phyloP scores from a whole-genome alignment of 2,888 invertebrate genomes.

The Trachelus tabidus region DNA sequence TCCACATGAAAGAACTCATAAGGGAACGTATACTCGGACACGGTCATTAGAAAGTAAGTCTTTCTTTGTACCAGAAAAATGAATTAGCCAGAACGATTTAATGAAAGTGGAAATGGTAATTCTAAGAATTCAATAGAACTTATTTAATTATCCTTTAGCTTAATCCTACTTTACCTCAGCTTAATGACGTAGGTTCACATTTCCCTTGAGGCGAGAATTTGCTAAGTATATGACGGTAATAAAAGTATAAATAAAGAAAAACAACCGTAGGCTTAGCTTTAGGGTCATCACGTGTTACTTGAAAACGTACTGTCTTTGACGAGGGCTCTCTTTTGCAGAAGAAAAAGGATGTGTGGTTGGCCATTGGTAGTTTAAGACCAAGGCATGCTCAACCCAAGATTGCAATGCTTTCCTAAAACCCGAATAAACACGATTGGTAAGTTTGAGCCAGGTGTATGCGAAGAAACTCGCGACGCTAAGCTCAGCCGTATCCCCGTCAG shows the following conservation, averaged over 20 bases:
- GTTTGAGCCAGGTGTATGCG: conserved; percentile 60
- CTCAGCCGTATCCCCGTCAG: conserved; percentile 46
- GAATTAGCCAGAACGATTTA: not conserved
- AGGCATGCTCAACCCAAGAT: conserved; percentile 66
- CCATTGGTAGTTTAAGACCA: conserved; percentile 66
- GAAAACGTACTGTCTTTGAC: conserved; percentile 64
- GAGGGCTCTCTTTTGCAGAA: conserved; percentile 66
- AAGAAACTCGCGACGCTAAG: conserved; percentile 47
- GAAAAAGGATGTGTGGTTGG: conserved; percentile 66
- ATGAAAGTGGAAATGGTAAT: not conserved
- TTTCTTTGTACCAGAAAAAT: not conserved
- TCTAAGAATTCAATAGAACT: not conserved
- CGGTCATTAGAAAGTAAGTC: not conserved
- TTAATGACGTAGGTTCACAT: not conserved
- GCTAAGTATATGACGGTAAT: not conserved
- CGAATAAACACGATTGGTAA: conserved; percentile 61
- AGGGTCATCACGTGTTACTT: conserved; percentile 59
- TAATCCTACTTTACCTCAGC: not conserved
- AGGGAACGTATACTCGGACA: not conserved
- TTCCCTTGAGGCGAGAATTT: not conserved
- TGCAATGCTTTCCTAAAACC: conserved; percentile 65
- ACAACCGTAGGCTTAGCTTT: conserved; percentile 28
- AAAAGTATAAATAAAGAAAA: not conserved
- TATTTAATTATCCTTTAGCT: not conserved
- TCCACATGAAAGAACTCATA: not conserved